Base-by-base conservation (phyloP, 2,113 vertebrate species). In the Esox niger region DNA sequence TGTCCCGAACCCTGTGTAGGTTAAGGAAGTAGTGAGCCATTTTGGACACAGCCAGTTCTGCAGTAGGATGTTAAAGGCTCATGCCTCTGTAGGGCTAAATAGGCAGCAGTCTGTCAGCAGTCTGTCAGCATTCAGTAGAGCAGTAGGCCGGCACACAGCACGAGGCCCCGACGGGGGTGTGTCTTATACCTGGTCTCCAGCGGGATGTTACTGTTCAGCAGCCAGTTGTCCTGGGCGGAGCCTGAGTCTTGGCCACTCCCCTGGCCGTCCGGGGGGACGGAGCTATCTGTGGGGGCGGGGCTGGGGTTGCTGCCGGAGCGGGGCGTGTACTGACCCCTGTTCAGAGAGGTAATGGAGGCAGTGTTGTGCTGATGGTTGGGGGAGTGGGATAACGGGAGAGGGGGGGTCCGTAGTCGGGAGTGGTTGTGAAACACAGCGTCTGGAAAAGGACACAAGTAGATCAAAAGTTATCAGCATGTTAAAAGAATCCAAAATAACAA, bases 171-270 rank as follows among this genome's bases (percentile, higher is more conserved):
- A 31, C 29, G n/a, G 31, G 13, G 23, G 62, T n/a, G 23, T 68
- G 55, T 55, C 15, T 2, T 21, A 58, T 93, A 99, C 97, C 97
- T 97, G 59, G 97, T 98, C 92, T 99, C 97, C 87, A 99, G 90
- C 0, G 97, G 97, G 80, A 99, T 98, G 93, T 98, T 99, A 82
- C 96, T 99, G 92, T 99, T 99, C 82, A 99, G 95, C 8, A 99
- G 91, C 97, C 97, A 99, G 92, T 96, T 98, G 93, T 99, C 97
- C 88, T 95, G 96, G 64, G 91, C 86, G 49, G 95, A 94, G 29
- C 91, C 82, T 1, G 93, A 90, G 72, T 98, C 96, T 75, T 91
- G 95, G 11, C 88, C 86, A 6, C 92, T 82, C 56, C 87, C 85
- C 0, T 93, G 93, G 23, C 94, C 93, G 69, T 99, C 97, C 20